Evolutionary conservation across 1,140 invertebrate species (phyloP).

Genomic region (Chironomus tepperi): DNA sequence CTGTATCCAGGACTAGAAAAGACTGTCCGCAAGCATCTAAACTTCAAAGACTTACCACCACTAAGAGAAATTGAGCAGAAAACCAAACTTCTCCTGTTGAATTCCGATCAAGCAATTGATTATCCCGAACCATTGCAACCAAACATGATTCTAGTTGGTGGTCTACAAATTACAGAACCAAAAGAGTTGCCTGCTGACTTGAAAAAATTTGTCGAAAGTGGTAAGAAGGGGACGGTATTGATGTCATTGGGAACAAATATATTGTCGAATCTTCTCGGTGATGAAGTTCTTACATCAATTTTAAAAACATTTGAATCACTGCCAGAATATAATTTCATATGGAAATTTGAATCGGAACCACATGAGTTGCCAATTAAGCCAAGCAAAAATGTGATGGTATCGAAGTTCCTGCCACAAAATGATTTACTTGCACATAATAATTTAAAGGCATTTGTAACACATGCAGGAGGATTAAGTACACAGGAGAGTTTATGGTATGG

Average conservation of each 20-base stretch:
- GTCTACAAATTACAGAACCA: constrained; percentile 37
- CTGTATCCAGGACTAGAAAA: background rate
- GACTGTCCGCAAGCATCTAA: background rate
- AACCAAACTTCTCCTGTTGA: background rate
- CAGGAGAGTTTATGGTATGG: constrained; percentile 42
- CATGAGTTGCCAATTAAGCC: constrained; percentile 27
- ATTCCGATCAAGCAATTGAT: background rate
- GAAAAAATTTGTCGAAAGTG: constrained; percentile 38
- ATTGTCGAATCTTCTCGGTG: constrained; percentile 33
- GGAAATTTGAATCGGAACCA: constrained; percentile 40
- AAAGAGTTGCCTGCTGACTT: constrained; percentile 35
- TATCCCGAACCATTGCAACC: constrained; percentile 39
- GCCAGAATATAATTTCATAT: constrained; percentile 39
- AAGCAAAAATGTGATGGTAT: constrained; percentile 42
- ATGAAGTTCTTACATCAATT: constrained; percentile 33
- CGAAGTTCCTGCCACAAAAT: constrained; percentile 39
- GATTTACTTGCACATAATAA: constrained; percentile 36
- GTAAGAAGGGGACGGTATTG: constrained; percentile 40
- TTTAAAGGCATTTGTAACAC: constrained; percentile 31
- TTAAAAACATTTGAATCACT: constrained; percentile 38
- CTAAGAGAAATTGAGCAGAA: background rate
- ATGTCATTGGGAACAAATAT: constrained; percentile 42
- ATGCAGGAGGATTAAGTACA: constrained; percentile 42
- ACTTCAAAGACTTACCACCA: background rate
- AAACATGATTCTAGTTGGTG: constrained; percentile 47